Evolutionary conservation across 1,140 invertebrate species (phyloP).

Genomic region (Dendrolimus kikuchii): DNA sequence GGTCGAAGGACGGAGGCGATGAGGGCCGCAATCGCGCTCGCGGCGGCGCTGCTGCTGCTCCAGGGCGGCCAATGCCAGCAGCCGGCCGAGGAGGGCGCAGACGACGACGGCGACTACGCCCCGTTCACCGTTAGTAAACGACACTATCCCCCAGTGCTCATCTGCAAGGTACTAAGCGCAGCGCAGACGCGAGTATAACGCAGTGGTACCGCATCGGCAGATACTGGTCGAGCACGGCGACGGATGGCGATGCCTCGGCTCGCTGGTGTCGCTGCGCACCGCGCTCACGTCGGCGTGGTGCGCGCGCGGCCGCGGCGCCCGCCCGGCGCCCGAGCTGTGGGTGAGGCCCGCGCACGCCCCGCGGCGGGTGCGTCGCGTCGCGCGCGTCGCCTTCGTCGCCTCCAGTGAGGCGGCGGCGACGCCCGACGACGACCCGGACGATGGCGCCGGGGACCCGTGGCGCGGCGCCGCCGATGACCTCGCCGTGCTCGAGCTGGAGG

Average conservation of each 20-base stretch:
- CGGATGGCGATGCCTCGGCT: conserved; percentile 31
- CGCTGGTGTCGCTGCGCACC: conserved; percentile 37
- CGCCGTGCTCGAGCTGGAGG: conserved; percentile 39
- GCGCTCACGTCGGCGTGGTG: conserved; percentile 35
- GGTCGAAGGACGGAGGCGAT: background rate
- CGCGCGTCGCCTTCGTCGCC: conserved; percentile 7
- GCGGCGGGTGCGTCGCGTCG: conserved; percentile 19
- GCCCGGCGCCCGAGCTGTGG: conserved; percentile 6
- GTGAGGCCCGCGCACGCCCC: conserved; percentile 12
- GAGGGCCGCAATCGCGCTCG: background rate
- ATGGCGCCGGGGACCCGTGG: conserved; percentile 9
- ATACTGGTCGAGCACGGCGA: conserved; percentile 31
- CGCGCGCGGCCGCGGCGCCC: conserved; percentile 16
- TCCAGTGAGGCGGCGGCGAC: conserved; percentile 13
- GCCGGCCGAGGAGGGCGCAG: conserved; percentile 9
- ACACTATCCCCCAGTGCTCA: no score
- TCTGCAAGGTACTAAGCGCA: background rate
- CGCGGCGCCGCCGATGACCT: conserved; percentile 22
- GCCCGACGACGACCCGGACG: conserved; percentile 6
- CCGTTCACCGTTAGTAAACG: conserved; percentile 23
- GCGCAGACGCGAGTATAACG: background rate
- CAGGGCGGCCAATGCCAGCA: background rate
- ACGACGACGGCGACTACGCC: conserved; percentile 29
- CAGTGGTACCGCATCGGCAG: conserved; percentile 11
- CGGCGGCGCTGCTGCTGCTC: background rate